phyloP scores from a whole-genome alignment of 2,888 invertebrate species.

The Machimus atricapillus region DNA sequence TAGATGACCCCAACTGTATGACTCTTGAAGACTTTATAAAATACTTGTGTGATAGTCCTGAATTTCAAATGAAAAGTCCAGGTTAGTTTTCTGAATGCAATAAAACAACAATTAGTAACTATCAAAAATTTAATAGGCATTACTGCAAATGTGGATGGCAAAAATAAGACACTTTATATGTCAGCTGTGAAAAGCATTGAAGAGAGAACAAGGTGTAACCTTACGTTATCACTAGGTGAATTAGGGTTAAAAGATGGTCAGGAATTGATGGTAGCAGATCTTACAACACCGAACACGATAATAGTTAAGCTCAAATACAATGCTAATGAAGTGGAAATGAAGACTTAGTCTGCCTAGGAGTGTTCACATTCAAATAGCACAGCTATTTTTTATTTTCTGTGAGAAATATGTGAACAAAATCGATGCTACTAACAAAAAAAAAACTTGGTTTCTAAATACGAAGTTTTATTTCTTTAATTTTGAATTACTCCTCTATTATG shows the following conservation, averaged over 20 bases:
- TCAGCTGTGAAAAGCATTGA: conserved; percentile 91
- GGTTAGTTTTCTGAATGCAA: conserved; percentile 52
- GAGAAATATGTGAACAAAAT: neutral
- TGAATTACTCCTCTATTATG: neutral
- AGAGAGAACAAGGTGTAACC: conserved; percentile 84
- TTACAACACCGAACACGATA: conserved; percentile 84
- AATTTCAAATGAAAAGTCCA: conserved; percentile 92
- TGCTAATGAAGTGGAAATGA: conserved; percentile 65
- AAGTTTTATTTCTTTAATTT: neutral
- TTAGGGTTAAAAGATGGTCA: conserved; percentile 84
- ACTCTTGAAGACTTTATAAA: conserved; percentile 84
- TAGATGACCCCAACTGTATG: conserved; percentile 70
- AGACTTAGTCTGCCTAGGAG: conserved; percentile 11
- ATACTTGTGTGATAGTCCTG: conserved; percentile 75
- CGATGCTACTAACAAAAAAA: neutral
- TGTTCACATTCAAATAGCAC: neutral
- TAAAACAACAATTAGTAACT: neutral
- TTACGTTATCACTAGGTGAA: conserved; percentile 85
- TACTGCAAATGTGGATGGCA: conserved; percentile 81
- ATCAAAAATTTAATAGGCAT: conserved; percentile 65
- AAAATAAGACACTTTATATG: conserved; percentile 93
- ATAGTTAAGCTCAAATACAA: conserved; percentile 78
- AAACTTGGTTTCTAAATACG: neutral
- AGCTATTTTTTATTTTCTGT: neutral
- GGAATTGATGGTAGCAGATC: conserved; percentile 89